These are phyloP conservation scores for Scaptomyza hsui DNA, from an alignment of 1,140 invertebrate species.

Conservation along the genomic window DNA sequence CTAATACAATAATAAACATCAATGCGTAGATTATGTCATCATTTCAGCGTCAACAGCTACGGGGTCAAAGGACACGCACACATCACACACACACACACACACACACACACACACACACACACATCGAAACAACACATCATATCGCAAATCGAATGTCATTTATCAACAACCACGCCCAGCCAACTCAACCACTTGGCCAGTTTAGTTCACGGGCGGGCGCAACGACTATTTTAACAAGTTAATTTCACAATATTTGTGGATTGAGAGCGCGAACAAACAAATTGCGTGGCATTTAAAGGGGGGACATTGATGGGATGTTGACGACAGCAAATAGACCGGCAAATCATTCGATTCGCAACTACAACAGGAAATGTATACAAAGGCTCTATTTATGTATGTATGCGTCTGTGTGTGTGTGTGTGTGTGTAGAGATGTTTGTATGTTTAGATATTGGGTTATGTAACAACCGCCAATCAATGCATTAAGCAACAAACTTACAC, in stretches of 20 bases:
- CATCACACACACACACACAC: neutral
- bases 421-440: neutral
- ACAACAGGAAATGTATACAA: constrained; percentile 11
- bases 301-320: constrained; percentile 40
- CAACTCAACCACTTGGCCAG: neutral
- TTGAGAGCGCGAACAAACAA: constrained; percentile 61
- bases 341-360: constrained; percentile 58
- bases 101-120: neutral
- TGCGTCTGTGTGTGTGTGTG: neutral
- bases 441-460: constrained; percentile 7
- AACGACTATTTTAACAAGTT: constrained; percentile 62
- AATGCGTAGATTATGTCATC: neutral
- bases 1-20: no score
- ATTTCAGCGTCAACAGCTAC: neutral
- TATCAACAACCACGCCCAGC: constrained; percentile 39
- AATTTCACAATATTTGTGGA: constrained; percentile 72
- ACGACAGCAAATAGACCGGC: constrained; percentile 58
- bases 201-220: neutral
- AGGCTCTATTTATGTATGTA: neutral
- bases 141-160: constrained; percentile 55
- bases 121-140: neutral
- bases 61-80: neutral
- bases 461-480: constrained; percentile 65
- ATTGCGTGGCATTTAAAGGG: constrained; percentile 56
- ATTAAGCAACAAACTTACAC: constrained; percentile 34